Percentiles rank a stretch among this genome's conserved stretches.
Conservation (phyloP, 2,888 invertebrate genomes). For the Cyaniris semiargus region DNA sequence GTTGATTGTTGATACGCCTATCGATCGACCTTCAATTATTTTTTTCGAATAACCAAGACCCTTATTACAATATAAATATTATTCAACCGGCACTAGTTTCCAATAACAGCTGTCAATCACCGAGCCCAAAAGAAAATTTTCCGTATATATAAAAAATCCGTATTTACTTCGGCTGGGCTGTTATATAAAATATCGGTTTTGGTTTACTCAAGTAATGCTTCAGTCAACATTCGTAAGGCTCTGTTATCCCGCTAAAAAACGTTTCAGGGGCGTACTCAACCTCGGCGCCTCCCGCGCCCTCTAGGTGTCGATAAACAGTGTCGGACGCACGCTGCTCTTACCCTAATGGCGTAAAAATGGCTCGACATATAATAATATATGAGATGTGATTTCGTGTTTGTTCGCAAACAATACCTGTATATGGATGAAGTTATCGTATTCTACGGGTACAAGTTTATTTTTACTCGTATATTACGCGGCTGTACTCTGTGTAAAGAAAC, state of each 20-base stretch:
- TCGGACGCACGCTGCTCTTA: slow-evolving; percentile 46
- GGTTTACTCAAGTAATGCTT: slow-evolving; percentile 72
- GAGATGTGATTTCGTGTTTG: not conserved
- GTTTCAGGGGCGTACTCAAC: slow-evolving; percentile 19
- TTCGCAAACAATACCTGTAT: not conserved
- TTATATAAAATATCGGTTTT: slow-evolving; percentile 1
- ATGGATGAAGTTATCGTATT: not conserved
- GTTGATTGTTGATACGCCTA: no score
- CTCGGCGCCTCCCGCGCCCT: slow-evolving; percentile 27
- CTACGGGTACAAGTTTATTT: not conserved
- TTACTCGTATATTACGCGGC: not conserved
- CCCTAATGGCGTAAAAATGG: slow-evolving; percentile 39
- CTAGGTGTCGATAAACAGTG: slow-evolving; percentile 52
- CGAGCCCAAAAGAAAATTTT: no score
- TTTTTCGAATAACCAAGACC: not conserved
- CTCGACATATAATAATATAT: slow-evolving; percentile 36
- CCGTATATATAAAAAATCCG: slow-evolving; percentile 10
- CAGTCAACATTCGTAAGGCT: slow-evolving; percentile 57
- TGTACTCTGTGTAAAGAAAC: not conserved
- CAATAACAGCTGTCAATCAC: slow-evolving; percentile 38
- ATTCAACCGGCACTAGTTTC: slow-evolving; percentile 31
- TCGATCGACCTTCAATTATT: no score
- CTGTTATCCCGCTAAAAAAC: slow-evolving; percentile 40
- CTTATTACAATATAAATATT: slow-evolving; percentile 26
- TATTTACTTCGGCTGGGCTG: not conserved